These are phyloP conservation scores for Enteromius paludinosus DNA, from an alignment of 2,797 vertebrate genomes.

Conservation along the genomic window DNA sequence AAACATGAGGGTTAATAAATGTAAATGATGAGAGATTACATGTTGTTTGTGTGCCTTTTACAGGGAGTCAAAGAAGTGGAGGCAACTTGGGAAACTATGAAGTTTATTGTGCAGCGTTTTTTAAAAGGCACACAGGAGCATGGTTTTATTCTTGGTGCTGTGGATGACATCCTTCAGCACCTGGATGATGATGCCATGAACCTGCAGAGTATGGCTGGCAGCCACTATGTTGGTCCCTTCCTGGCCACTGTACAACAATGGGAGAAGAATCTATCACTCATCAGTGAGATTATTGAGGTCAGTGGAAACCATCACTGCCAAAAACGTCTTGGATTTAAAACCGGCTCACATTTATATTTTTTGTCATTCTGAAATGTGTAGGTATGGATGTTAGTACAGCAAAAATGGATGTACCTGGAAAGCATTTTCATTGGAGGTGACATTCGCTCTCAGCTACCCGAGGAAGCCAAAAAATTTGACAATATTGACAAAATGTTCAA, in stretches of 20 bases:
- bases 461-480: constrained; percentile 95
- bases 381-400: constrained; percentile 93
- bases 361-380: constrained; percentile 62
- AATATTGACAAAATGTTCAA: constrained; percentile 87
- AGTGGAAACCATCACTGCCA: constrained; percentile 44
- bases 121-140: constrained; percentile 88
- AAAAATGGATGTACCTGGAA: constrained; percentile 98
- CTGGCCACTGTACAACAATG: constrained; percentile 86
- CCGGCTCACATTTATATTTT: not conserved
- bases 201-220: constrained; percentile 91
- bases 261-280: constrained; percentile 92
- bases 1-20: not conserved
- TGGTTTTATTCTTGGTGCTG: constrained; percentile 85
- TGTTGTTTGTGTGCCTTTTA: constrained; percentile 34
- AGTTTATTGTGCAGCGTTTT: constrained; percentile 85
- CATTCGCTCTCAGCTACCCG: constrained; percentile 89
- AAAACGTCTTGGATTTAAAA: not conserved
- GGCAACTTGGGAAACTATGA: constrained; percentile 91
- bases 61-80: constrained; percentile 92
- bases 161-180: constrained; percentile 88
- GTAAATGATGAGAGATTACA: not conserved
- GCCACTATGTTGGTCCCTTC: constrained; percentile 93
- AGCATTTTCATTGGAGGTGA: constrained; percentile 96
- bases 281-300: constrained; percentile 94
- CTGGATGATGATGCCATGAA: constrained; percentile 92